A percentile compares a stretch with the other conserved stretches of the same genome.
These are phyloP conservation scores for Physeter macrocephalus DNA, from an alignment of 2,113 vertebrate species.

Conservation along the genomic window DNA sequence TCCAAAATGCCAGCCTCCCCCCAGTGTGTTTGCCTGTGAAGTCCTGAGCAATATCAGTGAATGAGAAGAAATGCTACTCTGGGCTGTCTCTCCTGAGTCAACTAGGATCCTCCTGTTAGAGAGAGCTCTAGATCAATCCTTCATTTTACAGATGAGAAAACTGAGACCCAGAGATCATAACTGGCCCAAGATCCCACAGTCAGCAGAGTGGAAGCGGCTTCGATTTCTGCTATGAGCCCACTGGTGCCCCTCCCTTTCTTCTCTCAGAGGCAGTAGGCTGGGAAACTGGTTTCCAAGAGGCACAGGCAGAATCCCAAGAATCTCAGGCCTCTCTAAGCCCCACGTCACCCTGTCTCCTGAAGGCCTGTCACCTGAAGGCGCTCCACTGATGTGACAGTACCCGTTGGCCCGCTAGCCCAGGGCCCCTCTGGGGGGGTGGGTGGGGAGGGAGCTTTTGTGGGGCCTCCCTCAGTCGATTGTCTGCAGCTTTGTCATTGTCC, in stretches of 20 bases:
- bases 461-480: constrained; percentile 57
- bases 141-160: not conserved
- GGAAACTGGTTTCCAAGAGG: constrained; percentile 54
- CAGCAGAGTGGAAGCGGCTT: not conserved
- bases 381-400: constrained; percentile 54
- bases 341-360: constrained; percentile 26
- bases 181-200: not conserved
- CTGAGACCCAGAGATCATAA: not conserved
- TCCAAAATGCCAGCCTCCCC: not conserved
- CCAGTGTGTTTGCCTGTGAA: not conserved
- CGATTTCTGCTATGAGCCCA: not conserved
- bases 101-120: not conserved
- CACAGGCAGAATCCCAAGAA: constrained; percentile 51
- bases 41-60: not conserved
- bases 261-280: not conserved
- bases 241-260: not conserved
- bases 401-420: not conserved
- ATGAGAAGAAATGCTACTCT: not conserved
- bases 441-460: constrained; percentile 17
- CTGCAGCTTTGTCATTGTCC: constrained; percentile 72
- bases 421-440: constrained; percentile 29
- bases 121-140: not conserved
- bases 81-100: not conserved
- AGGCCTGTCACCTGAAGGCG: constrained; percentile 52
- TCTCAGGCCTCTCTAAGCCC: constrained; percentile 36